Conservation (phyloP, 2,888 invertebrate species). For the Tanytarsus gracilentus region DNA sequence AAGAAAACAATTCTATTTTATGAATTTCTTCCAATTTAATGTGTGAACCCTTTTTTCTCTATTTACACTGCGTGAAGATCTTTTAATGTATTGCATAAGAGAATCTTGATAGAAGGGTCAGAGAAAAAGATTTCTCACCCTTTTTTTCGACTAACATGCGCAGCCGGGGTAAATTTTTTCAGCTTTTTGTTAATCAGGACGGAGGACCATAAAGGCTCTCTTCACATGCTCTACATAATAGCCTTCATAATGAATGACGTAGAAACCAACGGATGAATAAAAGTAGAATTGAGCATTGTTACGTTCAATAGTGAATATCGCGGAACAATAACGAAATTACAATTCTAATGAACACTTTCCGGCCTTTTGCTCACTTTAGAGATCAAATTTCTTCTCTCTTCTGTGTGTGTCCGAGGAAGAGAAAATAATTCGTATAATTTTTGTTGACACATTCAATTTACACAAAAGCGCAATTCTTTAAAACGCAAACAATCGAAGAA, state of each 20-base stretch:
- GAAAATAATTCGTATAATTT: too few relatives aligned
- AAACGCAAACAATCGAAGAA: not conserved
- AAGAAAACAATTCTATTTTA: not conserved
- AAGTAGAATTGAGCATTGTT: not conserved
- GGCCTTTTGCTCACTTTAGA: conserved; percentile 26
- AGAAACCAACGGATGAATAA: conserved; percentile 15
- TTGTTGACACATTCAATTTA: not conserved
- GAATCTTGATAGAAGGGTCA: too few relatives aligned
- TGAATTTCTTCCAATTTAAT: conserved; percentile 12
- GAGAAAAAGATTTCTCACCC: conserved; percentile 9
- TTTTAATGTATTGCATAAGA: too few relatives aligned
- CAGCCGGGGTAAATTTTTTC: too few relatives aligned
- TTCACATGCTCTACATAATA: too few relatives aligned
- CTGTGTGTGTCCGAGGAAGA: not conserved
- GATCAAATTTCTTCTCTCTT: conserved; percentile 7
- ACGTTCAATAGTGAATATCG: not conserved
- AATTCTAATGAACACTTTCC: conserved; percentile 28
- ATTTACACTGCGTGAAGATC: not conserved
- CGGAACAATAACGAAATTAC: conserved; percentile 18
- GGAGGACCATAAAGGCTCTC: too few relatives aligned
- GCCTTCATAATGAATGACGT: too few relatives aligned
- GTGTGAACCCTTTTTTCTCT: conserved; percentile 8
- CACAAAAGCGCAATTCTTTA: not conserved
- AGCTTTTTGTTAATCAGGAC: too few relatives aligned
- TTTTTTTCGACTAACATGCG: conserved; percentile 7